phyloP scores from a whole-genome alignment of 2,888 invertebrate species.

The Aromia moschata region DNA sequence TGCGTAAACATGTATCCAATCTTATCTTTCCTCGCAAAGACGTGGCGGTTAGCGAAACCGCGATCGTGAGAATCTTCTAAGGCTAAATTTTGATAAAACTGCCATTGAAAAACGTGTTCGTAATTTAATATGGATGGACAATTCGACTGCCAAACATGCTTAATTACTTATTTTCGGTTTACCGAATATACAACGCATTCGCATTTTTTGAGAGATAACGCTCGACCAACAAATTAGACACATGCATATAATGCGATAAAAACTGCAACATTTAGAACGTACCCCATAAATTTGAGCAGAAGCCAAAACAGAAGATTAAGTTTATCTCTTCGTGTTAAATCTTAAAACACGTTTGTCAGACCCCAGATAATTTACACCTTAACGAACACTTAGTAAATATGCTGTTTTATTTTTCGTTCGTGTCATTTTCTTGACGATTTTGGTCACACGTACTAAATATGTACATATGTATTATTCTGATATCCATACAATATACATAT shows the following conservation, averaged over 20 bases:
- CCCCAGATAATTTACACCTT: slow-evolving; percentile 11
- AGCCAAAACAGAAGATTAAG: slow-evolving; percentile 22
- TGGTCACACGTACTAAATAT: no score
- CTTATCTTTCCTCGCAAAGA: no score
- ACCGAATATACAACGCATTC: slow-evolving; percentile 3
- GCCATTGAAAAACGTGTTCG: slow-evolving; percentile 1
- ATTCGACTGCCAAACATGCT: slow-evolving; percentile 11
- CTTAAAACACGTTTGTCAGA: slow-evolving; percentile 17
- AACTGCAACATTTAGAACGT: slow-evolving; percentile 18
- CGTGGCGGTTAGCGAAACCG: no score
- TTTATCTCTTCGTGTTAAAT: slow-evolving; percentile 17
- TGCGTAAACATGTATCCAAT: no score
- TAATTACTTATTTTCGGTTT: neutral
- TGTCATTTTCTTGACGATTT: neutral
- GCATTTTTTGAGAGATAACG: slow-evolving; percentile 9
- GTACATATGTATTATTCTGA: no score
- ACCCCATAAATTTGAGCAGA: slow-evolving; percentile 19
- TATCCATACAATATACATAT: no score
- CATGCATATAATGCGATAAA: slow-evolving; percentile 25
- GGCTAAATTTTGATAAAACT: slow-evolving; percentile 1
- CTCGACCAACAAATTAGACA: slow-evolving; percentile 24
- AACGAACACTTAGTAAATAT: slow-evolving; percentile 1
- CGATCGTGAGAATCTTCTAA: no score
- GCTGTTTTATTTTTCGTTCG: neutral
- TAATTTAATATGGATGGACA: slow-evolving; percentile 20